Conservation (phyloP, 2,888 invertebrate genomes). For the Sesamia inferens region DNA sequence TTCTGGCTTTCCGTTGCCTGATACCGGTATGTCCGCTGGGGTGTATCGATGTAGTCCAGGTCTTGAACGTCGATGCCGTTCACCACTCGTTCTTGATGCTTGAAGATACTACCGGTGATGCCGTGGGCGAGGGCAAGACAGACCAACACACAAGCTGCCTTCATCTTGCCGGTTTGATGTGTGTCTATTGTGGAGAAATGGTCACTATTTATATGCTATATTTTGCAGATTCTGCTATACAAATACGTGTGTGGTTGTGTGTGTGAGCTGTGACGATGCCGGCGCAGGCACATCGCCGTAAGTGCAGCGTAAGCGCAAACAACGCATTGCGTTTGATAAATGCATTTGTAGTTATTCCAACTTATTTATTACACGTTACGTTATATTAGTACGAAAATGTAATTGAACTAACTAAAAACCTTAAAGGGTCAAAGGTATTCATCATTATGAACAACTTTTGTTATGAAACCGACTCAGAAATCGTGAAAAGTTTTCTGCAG, state of each 20-base stretch:
- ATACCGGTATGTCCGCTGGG: slow-evolving; percentile 53
- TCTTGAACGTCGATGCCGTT: slow-evolving; percentile 71
- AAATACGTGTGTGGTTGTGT: slow-evolving; percentile 30
- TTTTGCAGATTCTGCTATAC: slow-evolving; percentile 68
- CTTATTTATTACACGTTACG: neutral
- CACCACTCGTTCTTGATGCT: slow-evolving; percentile 66
- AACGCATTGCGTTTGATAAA: slow-evolving; percentile 12
- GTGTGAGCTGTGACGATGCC: slow-evolving; percentile 25
- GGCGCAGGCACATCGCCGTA: slow-evolving; percentile 46
- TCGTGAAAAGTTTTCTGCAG: neutral
- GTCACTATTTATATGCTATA: slow-evolving; percentile 71
- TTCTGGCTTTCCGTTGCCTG: slow-evolving; percentile 44
- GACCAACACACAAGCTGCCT: slow-evolving; percentile 79
- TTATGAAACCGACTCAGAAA: neutral
- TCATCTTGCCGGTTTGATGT: slow-evolving; percentile 78
- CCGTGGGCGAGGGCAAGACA: slow-evolving; percentile 80
- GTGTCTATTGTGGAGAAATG: slow-evolving; percentile 54
- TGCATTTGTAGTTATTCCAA: neutral
- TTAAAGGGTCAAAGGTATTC: neutral
- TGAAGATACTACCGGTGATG: slow-evolving; percentile 80
- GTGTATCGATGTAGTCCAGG: slow-evolving; percentile 68
- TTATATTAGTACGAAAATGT: neutral
- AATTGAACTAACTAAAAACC: slow-evolving; percentile 6
- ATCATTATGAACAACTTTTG: neutral
- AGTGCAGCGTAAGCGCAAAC: slow-evolving; percentile 56